Evolutionary conservation across 2,797 vertebrate genomes (phyloP).

Genomic region (Microcaecilia unicolor): DNA sequence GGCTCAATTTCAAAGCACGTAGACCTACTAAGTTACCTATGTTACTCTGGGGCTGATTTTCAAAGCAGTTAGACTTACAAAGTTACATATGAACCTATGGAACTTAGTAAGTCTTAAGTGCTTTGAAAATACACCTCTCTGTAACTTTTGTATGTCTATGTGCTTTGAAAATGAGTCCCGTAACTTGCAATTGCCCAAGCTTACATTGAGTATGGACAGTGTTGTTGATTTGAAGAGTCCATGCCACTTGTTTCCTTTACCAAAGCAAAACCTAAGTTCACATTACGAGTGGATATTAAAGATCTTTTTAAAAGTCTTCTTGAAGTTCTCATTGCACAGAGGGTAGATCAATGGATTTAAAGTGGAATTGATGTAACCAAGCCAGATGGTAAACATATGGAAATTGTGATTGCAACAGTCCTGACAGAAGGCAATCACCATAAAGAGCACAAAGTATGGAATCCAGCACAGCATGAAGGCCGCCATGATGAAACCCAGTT

Average conservation of each 20-base stretch:
- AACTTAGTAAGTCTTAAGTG: too few species aligned
- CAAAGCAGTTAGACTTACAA: too few species aligned
- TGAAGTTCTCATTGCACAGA: constrained; percentile 90
- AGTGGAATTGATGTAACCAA: constrained; percentile 93
- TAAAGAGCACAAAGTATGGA: constrained; percentile 86
- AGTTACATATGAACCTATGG: too few species aligned
- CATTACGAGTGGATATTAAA: constrained; percentile 48
- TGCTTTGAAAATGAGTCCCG: too few species aligned
- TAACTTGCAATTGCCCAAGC: not conserved
- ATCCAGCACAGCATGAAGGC: constrained; percentile 92
- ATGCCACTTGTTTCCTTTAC: not conserved
- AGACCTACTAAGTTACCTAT: too few species aligned
- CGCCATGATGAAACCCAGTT: constrained; percentile 86
- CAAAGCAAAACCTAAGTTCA: fast-evolving
- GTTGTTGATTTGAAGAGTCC: not conserved
- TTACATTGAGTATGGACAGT: not conserved
- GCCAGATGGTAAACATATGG: constrained; percentile 90
- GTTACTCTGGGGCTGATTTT: too few species aligned
- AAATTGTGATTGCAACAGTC: constrained; percentile 60
- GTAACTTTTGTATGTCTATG: too few species aligned
- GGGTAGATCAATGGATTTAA: constrained; percentile 93
- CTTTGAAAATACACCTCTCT: too few species aligned
- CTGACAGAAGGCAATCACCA: constrained; percentile 78
- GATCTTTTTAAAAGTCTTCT: constrained; percentile 84
- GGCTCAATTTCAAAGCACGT: too few species aligned